Conservation (phyloP, 1,140 invertebrate species). For the Diabrotica virgifera region DNA sequence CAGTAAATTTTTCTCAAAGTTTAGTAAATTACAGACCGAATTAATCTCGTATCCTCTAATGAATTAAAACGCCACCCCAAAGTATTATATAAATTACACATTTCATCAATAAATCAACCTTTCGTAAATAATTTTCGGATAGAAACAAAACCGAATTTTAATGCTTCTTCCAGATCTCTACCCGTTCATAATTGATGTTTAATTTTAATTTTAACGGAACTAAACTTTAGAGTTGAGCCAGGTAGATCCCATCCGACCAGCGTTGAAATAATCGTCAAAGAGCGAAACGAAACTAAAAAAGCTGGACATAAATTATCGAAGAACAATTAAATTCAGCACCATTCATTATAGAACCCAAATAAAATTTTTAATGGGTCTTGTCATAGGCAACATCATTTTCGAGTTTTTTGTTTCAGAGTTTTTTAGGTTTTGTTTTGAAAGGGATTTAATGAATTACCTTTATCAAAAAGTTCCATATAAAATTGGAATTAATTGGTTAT, state of each 20-base stretch:
- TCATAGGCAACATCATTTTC: constrained; percentile 21
- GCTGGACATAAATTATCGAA: constrained; percentile 19
- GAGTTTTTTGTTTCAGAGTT: constrained; percentile 3
- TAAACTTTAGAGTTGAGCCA: constrained; percentile 8
- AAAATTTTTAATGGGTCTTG: constrained; percentile 20
- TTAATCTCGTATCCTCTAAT: no score
- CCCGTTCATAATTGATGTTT: constrained; percentile 8
- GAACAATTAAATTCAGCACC: constrained; percentile 21
- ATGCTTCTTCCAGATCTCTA: no score
- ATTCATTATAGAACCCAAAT: constrained; percentile 19
- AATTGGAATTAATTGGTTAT: constrained; percentile 21
- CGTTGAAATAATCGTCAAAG: constrained; percentile 16
- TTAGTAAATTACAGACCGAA: no score
- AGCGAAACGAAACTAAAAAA: constrained; percentile 11
- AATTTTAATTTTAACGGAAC: constrained; percentile 13
- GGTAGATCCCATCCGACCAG: constrained; percentile 7
- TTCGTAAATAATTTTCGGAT: no score
- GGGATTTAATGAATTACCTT: constrained; percentile 13
- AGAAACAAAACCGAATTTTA: no score
- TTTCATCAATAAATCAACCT: no score
- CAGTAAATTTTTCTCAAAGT: no score
- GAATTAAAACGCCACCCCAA: no score
- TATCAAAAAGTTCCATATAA: constrained; percentile 15
- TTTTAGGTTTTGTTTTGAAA: constrained; percentile 9
- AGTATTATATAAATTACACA: no score